These are phyloP conservation scores for Gandaritis pyraliata DNA, from an alignment of 2,888 invertebrate species.

Conservation along the genomic window DNA sequence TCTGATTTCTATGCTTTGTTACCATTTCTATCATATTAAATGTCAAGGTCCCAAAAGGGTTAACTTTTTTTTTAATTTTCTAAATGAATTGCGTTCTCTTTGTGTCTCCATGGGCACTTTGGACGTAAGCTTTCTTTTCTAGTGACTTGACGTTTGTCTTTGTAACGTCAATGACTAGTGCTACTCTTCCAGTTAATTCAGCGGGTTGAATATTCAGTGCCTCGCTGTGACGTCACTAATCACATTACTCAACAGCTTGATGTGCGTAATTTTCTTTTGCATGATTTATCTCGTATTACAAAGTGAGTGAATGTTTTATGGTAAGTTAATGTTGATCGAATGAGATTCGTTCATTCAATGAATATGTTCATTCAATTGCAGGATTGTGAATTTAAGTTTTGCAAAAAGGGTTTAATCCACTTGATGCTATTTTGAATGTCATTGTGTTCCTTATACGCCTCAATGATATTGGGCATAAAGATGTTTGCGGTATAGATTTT, in stretches of 20 bases:
- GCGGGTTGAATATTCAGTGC: conserved; percentile 27
- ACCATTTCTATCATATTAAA: no score
- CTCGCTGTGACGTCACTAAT: conserved; percentile 30
- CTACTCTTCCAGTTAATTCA: conserved; percentile 13
- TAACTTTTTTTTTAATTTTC: no score
- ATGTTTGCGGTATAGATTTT: no score
- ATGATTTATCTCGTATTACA: conserved; percentile 26
- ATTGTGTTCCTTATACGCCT: no score
- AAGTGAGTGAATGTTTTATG: conserved; percentile 13
- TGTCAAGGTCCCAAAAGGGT: no score
- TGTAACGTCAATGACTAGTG: not conserved
- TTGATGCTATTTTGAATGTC: no score
- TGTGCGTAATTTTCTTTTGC: conserved; percentile 32
- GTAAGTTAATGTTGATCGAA: conserved; percentile 11
- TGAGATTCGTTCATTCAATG: conserved; percentile 1
- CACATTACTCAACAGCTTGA: conserved; percentile 25
- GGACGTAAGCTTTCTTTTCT: no score
- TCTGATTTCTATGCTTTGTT: no score
- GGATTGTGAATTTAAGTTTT: not conserved
- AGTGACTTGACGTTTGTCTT: no score
- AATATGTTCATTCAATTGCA: conserved; percentile 5
- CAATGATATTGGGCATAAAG: no score
- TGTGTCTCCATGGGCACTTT: no score
- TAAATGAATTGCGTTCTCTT: no score
- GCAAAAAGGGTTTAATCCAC: not conserved